Evolutionary conservation across 2,113 vertebrate species (phyloP).

Genomic region (Vombatus ursinus): DNA sequence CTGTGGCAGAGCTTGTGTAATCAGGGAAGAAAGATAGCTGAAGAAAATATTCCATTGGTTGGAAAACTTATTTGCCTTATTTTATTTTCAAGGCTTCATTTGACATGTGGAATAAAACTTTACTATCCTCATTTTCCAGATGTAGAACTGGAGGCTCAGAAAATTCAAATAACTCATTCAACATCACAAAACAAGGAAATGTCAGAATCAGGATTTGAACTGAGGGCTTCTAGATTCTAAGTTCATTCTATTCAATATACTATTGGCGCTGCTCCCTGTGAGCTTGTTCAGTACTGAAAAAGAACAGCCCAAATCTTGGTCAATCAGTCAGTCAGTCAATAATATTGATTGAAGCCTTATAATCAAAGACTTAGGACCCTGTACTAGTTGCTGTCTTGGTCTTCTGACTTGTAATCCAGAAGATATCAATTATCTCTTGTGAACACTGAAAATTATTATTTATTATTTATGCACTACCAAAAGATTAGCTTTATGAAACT

Average conservation of each 20-base stretch:
- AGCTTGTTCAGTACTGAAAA: background rate
- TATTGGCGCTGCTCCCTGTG: background rate
- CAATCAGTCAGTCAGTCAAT: background rate
- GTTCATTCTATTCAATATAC: background rate
- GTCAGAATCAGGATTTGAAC: background rate
- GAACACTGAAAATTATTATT: background rate
- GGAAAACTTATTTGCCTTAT: background rate
- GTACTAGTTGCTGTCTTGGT: background rate
- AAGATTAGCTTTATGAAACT: constrained; percentile 61
- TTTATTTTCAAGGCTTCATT: background rate
- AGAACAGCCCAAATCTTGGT: background rate
- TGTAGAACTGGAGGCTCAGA: background rate
- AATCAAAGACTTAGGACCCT: background rate
- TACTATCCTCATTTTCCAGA: background rate
- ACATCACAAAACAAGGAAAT: background rate
- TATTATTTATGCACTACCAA: constrained; percentile 62
- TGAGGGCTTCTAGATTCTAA: background rate
- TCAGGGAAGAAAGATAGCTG: background rate
- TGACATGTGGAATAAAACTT: background rate
- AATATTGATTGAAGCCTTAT: background rate
- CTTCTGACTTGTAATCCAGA: background rate
- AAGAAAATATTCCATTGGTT: background rate
- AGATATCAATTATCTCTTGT: constrained; percentile 43
- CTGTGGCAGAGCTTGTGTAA: background rate
- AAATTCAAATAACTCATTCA: background rate